phyloP scores from a whole-genome alignment of 2,797 vertebrate genomes.

The Delichon dasypus region DNA sequence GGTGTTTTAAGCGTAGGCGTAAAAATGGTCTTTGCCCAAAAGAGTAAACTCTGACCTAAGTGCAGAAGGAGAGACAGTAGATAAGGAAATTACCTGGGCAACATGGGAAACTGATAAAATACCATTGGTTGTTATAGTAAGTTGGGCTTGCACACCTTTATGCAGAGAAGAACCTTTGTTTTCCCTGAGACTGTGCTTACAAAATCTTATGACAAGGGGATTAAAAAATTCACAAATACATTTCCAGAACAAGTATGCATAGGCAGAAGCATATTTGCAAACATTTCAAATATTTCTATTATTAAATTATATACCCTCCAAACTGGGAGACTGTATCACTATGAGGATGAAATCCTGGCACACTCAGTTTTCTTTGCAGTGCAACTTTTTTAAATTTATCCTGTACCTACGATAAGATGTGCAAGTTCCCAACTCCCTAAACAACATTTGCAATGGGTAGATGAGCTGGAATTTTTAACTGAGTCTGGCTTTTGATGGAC shows the following conservation, averaged over 20 bases:
- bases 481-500: not conserved
- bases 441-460: not conserved
- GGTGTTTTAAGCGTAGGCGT: not conserved
- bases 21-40: not conserved
- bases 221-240: not conserved
- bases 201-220: not conserved
- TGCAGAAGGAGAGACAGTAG: not conserved
- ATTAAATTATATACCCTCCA: not conserved
- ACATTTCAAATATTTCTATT: not conserved
- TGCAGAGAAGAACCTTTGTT: not conserved
- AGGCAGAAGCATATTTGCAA: not conserved
- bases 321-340: not conserved
- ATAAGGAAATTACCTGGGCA: not conserved
- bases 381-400: not conserved
- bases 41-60: not conserved
- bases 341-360: not conserved
- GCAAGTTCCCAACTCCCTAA: not conserved
- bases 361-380: not conserved
- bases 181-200: not conserved
- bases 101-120: not conserved
- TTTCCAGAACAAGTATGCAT: not conserved
- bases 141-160: not conserved
- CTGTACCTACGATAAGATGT: not conserved
- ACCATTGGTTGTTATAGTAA: not conserved
- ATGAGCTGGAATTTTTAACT: not conserved